Conservation (phyloP, 2,797 vertebrate genomes). For the Notolabrus celidotus region DNA sequence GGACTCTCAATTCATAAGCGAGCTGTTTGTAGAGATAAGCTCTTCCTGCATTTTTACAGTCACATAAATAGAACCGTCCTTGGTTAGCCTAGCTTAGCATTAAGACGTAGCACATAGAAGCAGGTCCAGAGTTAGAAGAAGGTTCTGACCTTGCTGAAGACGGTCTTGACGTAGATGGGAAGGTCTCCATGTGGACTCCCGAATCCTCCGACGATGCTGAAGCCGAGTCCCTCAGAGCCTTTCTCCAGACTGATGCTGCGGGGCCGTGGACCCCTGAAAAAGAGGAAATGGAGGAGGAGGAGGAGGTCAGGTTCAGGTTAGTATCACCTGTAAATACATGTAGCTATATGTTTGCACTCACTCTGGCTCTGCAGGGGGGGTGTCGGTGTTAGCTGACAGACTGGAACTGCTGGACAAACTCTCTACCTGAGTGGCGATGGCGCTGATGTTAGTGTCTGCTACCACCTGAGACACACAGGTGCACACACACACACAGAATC, state of each 20-base stretch:
- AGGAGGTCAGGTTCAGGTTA: background rate
- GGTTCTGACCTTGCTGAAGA: slow-evolving; percentile 91
- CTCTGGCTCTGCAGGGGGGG: slow-evolving; percentile 85
- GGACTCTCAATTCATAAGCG: too few species aligned
- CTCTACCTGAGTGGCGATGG: slow-evolving; percentile 93
- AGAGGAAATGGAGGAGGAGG: slow-evolving; percentile 11
- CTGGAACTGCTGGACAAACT: slow-evolving; percentile 84
- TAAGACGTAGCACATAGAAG: too few species aligned
- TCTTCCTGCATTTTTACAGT: too few species aligned
- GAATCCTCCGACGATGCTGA: slow-evolving; percentile 96
- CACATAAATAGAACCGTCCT: too few species aligned
- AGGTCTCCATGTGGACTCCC: slow-evolving; percentile 97
- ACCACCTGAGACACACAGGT: slow-evolving; percentile 86
- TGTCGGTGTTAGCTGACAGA: slow-evolving; percentile 75
- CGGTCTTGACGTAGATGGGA: slow-evolving; percentile 97
- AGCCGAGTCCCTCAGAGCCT: slow-evolving; percentile 94
- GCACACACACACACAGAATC: too few species aligned
- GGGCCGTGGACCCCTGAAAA: slow-evolving; percentile 86
- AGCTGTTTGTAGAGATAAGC: too few species aligned
- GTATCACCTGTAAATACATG: background rate
- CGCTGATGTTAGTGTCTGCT: slow-evolving; percentile 95
- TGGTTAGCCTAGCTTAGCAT: slow-evolving; percentile 3
- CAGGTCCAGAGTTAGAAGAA: too few species aligned
- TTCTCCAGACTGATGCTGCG: slow-evolving; percentile 93
- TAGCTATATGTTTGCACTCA: slow-evolving; percentile 75